These are phyloP conservation scores for Acestrorhynchus altus DNA, from an alignment of 2,797 vertebrate genomes.

Conservation along the genomic window DNA sequence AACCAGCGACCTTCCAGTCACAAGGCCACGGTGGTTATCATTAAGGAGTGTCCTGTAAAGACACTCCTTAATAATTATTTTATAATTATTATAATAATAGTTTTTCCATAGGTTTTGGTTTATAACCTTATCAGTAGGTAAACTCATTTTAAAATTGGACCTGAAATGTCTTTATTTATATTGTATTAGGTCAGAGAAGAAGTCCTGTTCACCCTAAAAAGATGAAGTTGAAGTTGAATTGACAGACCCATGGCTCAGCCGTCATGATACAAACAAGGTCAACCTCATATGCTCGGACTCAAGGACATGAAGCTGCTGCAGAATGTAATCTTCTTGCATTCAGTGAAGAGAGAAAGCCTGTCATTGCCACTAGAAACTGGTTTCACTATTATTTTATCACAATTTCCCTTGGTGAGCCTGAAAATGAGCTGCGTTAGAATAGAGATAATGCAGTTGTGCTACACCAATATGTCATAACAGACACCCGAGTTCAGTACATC, in stretches of 20 bases:
- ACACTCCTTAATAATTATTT: too few relatives aligned
- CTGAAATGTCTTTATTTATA: background rate
- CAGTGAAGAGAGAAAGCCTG: background rate
- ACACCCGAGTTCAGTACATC: background rate
- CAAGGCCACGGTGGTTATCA: too few relatives aligned
- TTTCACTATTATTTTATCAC: background rate
- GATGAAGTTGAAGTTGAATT: background rate
- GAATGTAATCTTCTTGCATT: background rate
- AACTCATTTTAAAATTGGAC: background rate
- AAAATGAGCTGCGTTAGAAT: background rate
- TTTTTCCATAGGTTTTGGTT: too few relatives aligned
- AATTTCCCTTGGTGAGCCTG: background rate
- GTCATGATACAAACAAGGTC: conserved; percentile 9
- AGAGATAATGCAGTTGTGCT: background rate
- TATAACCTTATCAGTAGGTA: too few relatives aligned
- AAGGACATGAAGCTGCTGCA: background rate
- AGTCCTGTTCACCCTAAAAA: background rate
- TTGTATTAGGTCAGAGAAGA: too few relatives aligned
- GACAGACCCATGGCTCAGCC: background rate
- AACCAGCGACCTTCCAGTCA: too few relatives aligned
- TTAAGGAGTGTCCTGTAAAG: too few relatives aligned
- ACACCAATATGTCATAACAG: too few relatives aligned
- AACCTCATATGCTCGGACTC: background rate
- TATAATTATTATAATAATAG: too few relatives aligned
- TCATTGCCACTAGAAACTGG: background rate